A percentile compares a stretch with the other conserved stretches of the same genome.
These are phyloP conservation scores for Nymphalis polychloros DNA, from an alignment of 2,888 invertebrate species.

Conservation along the genomic window DNA sequence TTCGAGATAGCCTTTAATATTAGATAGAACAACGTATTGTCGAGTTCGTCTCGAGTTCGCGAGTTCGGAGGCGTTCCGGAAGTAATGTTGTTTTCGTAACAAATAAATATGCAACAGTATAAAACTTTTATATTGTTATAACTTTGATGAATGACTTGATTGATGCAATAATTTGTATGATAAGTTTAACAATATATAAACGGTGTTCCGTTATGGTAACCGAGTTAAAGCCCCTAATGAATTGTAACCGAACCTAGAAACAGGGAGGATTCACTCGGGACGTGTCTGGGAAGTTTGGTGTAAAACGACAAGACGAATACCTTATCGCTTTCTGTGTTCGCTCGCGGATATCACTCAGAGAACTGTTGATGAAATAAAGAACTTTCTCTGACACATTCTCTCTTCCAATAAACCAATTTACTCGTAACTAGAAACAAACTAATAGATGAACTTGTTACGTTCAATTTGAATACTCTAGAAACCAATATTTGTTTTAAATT, in stretches of 20 bases:
- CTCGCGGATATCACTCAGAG: slow-evolving; percentile 23
- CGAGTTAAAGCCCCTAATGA: slow-evolving; percentile 49
- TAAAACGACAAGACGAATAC: slow-evolving; percentile 54
- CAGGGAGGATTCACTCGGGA: slow-evolving; percentile 50
- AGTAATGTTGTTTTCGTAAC: slow-evolving; percentile 30
- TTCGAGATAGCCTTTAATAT: slow-evolving; percentile 51
- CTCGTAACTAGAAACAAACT: background rate
- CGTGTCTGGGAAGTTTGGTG: slow-evolving; percentile 59
- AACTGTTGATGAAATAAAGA: slow-evolving; percentile 46
- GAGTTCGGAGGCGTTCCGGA: slow-evolving; percentile 38
- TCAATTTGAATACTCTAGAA: no score
- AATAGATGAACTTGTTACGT: slow-evolving; percentile 1
- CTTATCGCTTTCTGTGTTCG: slow-evolving; percentile 22
- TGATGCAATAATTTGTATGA: background rate
- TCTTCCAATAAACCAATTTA: slow-evolving; percentile 2
- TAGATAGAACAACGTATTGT: slow-evolving; percentile 44
- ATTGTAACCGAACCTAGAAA: slow-evolving; percentile 45
- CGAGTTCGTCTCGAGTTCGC: slow-evolving; percentile 37
- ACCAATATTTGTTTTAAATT: no score
- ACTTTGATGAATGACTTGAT: background rate
- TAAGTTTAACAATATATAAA: background rate
- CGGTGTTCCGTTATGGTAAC: slow-evolving; percentile 40
- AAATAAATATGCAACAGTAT: slow-evolving; percentile 30
- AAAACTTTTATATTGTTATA: slow-evolving; percentile 1
- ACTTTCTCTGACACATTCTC: slow-evolving; percentile 24